Evolutionary conservation across 2,113 vertebrate species (phyloP), one percentile per base, ranked within the genome.

Genomic region (Scomber japonicus): DNA sequence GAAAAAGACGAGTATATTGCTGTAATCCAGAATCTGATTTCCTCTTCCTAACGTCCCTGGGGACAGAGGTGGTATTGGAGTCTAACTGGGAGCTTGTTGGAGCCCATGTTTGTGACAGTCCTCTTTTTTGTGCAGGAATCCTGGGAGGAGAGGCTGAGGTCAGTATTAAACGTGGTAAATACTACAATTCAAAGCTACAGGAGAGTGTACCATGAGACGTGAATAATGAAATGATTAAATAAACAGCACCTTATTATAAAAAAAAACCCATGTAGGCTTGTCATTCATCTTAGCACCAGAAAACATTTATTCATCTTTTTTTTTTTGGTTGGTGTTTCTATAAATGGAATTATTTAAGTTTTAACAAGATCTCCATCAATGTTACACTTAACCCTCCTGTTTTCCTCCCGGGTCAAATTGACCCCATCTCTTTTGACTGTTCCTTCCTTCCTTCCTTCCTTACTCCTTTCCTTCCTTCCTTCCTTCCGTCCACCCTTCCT

Each of bases 241-340:
- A 94, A 94, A 94, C 87, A 79, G 92, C 91, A 94, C 93, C 91
- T 94, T 94, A 93, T 92, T 90, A 85, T 83, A 81, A 27, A 91
- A 86, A 88, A 9, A 3, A 45, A n/a, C n/a, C n/a, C 5, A 21
- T 1, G 19, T 74, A 54, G 55, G 35, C 69, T 83, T 45, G 65
- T 88, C 69, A 31, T 89, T 86, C 50, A 27, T 88, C 27, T 15
- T 7, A 5, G 10, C 31, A 35, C 7, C 5, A 35, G 31, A 35
- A 35, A 27, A 27, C 24, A 27, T 27, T 1, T 27, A 27, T 27
- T 27, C 24, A 27, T 27, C 24, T 27, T 27, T 27, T 27, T 27
- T 27, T 27, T 2, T 27, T 27, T 21, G 21, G 24, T 27, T 27
- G 24, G 24, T 27, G 24, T 27, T 35, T 35, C 0, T 35, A 35